These are phyloP conservation scores for Teleogryllus oceanicus DNA, from an alignment of 2,888 invertebrate species.

Conservation along the genomic window DNA sequence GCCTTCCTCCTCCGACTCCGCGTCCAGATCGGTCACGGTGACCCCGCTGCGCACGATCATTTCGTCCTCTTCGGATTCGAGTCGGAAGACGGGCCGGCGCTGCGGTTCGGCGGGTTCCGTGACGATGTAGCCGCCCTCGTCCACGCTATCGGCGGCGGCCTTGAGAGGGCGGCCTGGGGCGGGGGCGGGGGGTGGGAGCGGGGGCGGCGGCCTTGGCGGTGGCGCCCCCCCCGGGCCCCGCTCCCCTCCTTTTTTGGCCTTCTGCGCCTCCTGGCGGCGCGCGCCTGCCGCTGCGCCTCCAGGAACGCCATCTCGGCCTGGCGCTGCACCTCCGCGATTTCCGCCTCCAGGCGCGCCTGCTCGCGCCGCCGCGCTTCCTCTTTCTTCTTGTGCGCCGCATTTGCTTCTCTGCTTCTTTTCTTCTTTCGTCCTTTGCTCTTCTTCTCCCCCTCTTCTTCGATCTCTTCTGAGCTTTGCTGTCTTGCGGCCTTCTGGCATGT, in stretches of 20 bases:
- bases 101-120: constrained; percentile 36
- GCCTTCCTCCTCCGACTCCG: constrained; percentile 27
- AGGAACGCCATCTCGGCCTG: constrained; percentile 18
- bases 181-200: constrained; percentile 41
- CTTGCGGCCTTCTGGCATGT: neutral
- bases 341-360: neutral
- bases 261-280: neutral
- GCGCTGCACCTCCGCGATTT: neutral
- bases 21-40: constrained; percentile 26
- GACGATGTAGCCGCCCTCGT: constrained; percentile 37
- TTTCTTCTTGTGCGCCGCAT: neutral
- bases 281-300: neutral
- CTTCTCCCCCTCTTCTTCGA: neutral
- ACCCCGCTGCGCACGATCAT: constrained; percentile 23
- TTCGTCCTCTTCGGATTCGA: constrained; percentile 50
- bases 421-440: neutral
- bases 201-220: neutral
- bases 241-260: no score
- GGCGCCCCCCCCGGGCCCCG: no score
- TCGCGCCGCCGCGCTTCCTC: neutral
- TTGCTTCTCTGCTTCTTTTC: neutral
- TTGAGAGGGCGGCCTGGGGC: no score
- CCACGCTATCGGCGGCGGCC: constrained; percentile 41
- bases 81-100: constrained; percentile 49
- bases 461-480: neutral